Percentiles rank a stretch among this genome's conserved stretches.
Evolutionary conservation across 2,888 invertebrate genomes (phyloP).

Genomic region (Megaustenia siamemsis): DNA sequence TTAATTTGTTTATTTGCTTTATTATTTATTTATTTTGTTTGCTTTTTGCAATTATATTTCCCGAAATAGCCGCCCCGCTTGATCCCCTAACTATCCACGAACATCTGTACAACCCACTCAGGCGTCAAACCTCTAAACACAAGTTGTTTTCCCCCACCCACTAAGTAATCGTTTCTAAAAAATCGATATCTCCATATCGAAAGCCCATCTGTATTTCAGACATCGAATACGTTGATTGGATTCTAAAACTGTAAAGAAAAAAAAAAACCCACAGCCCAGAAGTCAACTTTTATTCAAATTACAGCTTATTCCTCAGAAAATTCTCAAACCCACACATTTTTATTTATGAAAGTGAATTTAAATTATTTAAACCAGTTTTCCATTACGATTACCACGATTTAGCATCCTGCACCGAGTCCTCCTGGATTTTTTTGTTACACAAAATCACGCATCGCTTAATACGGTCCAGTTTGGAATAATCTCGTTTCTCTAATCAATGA

Average conservation of each 20-base stretch:
- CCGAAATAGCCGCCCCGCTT: too few relatives aligned
- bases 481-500: constrained; percentile 28
- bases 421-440: not conserved
- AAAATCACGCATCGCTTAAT: constrained; percentile 32
- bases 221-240: not conserved
- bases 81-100: too few relatives aligned
- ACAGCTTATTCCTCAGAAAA: not conserved
- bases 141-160: not conserved
- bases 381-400: not conserved
- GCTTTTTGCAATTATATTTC: too few relatives aligned
- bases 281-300: constrained; percentile 29
- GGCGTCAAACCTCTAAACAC: too few relatives aligned
- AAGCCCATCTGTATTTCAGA: not conserved
- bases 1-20: too few relatives aligned
- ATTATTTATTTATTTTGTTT: too few relatives aligned
- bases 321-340: constrained; percentile 11
- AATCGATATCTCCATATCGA: not conserved
- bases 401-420: constrained; percentile 24
- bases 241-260: not conserved
- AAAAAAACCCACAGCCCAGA: not conserved
- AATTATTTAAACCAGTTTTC: constrained; percentile 30
- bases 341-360: not conserved
- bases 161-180: not conserved
- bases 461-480: constrained; percentile 30
- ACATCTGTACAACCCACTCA: too few relatives aligned